Percentiles rank a stretch among this genome's conserved stretches.
Conservation (phyloP, 2,888 invertebrate species). For the Heliconius ethilla region DNA sequence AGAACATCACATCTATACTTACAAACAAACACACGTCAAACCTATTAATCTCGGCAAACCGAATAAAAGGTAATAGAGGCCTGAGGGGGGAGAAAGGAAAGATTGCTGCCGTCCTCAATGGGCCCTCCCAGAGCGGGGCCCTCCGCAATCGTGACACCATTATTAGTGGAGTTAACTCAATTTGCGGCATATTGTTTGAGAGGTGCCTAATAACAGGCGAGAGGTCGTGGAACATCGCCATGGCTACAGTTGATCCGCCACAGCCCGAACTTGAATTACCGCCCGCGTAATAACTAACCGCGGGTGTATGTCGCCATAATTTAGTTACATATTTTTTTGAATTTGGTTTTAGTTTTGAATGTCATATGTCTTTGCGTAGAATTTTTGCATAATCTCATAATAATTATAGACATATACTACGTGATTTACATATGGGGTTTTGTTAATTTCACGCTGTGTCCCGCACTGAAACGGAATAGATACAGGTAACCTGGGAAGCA, state of each 20-base stretch:
- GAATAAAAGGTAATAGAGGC: slow-evolving; percentile 73
- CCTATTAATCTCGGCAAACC: slow-evolving; percentile 75
- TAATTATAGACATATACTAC: too few relatives aligned
- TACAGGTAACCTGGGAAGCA: too few relatives aligned
- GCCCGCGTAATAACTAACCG: slow-evolving; percentile 50
- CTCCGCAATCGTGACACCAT: slow-evolving; percentile 74
- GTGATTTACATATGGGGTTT: too few relatives aligned
- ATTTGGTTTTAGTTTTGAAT: background rate
- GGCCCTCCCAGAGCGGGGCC: slow-evolving; percentile 64
- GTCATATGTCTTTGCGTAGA: background rate
- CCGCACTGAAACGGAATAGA: too few relatives aligned
- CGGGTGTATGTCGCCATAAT: slow-evolving; percentile 40
- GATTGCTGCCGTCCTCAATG: slow-evolving; percentile 72
- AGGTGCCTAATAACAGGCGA: slow-evolving; percentile 79
- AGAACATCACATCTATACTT: slow-evolving; percentile 54
- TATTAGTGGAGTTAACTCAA: slow-evolving; percentile 81
- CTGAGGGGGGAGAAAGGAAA: slow-evolving; percentile 56
- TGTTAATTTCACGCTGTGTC: too few relatives aligned
- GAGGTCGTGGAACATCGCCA: slow-evolving; percentile 70
- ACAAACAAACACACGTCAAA: slow-evolving; percentile 62
- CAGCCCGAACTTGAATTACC: slow-evolving; percentile 51
- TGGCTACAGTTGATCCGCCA: slow-evolving; percentile 69
- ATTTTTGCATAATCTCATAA: too few relatives aligned
- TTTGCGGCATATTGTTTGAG: slow-evolving; percentile 81
- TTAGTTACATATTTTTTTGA: background rate